Evolutionary conservation across 1,140 invertebrate genomes (phyloP), one percentile per base, ranked within the genome.

Genomic region (Coboldia fuscipes): DNA sequence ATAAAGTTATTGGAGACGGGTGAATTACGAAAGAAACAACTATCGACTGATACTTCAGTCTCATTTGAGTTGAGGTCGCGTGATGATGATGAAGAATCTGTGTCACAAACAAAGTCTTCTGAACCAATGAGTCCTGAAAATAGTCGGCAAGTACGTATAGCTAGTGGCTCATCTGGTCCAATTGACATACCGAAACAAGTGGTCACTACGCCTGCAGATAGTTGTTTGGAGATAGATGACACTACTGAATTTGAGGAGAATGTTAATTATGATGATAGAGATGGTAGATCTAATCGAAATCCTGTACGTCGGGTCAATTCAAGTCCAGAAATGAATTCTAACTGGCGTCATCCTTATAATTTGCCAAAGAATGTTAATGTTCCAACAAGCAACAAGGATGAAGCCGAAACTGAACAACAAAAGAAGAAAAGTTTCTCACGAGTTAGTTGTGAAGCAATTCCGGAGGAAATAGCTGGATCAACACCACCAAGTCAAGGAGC

Each of bases 281-380:
- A 54, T 4, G 58, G 53, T 27, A 56, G 62, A 35, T 68, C 70
- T 0, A n/a, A n/a, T n/a, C 61, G 79, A 13, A 80, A 83, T 62
- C 79, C 78, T 10, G 80, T 88, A 28, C 64, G 78, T 3, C 62
- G 83, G 33, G 83, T 80, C 12, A 85, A 85, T 63, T 88, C 83
- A 35, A 85, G 80, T 50, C 82, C 83, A 3, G 82, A 88, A 62
- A 86, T 89, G 81, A 78, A 73, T 40, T 74, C 77, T 4, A 79
- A 70, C 44, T 83, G 76, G 77, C 79, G 80, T 48, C 71, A 74
- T 57, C 66, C 72, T 14, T 70, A n/a, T n/a, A n/a, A n/a, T n/a
- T n/a, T n/a, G n/a, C n/a, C n/a, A n/a, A n/a, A n/a, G n/a, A n/a
- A n/a, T n/a, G n/a, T n/a, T n/a, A n/a, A n/a, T n/a, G n/a, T n/a